A percentile compares a stretch with the other conserved stretches of the same genome.
phyloP scores from a whole-genome alignment of 2,888 invertebrate genomes.

The Trissolcus brochymenae region DNA sequence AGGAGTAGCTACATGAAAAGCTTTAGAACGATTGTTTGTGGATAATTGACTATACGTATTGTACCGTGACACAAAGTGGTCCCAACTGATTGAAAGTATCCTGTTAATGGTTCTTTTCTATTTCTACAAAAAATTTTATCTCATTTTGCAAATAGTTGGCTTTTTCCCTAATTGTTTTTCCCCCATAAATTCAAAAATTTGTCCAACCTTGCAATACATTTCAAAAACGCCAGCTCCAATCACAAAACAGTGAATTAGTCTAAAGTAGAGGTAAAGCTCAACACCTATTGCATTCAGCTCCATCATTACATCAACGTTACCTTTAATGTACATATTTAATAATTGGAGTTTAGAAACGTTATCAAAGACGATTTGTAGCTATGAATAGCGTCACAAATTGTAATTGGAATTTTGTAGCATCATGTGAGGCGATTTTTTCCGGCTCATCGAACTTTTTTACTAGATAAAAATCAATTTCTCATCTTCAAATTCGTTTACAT shows the following conservation, averaged over 20 bases:
- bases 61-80: constrained; percentile 68
- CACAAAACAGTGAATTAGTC: constrained; percentile 24
- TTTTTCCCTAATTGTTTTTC: not conserved
- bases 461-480: constrained; percentile 45
- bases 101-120: constrained; percentile 38
- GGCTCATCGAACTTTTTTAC: constrained; percentile 49
- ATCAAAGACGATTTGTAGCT: constrained; percentile 56
- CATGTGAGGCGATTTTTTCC: constrained; percentile 30
- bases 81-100: constrained; percentile 62
- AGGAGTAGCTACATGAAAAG: constrained; percentile 53
- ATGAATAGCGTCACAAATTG: constrained; percentile 35
- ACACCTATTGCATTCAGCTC: constrained; percentile 47
- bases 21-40: constrained; percentile 57
- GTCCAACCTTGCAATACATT: not conserved
- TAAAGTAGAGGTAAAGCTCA: constrained; percentile 52
- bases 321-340: constrained; percentile 40
- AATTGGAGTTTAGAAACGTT: constrained; percentile 57
- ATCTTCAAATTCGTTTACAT: constrained; percentile 47
- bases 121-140: constrained; percentile 26
- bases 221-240: constrained; percentile 34
- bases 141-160: constrained; percentile 4
- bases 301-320: constrained; percentile 35
- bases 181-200: not conserved
- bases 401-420: constrained; percentile 41
- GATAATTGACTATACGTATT: constrained; percentile 69